Evolutionary conservation across 2,113 vertebrate species (phyloP).

Genomic region (Sapayoa aenigma): DNA sequence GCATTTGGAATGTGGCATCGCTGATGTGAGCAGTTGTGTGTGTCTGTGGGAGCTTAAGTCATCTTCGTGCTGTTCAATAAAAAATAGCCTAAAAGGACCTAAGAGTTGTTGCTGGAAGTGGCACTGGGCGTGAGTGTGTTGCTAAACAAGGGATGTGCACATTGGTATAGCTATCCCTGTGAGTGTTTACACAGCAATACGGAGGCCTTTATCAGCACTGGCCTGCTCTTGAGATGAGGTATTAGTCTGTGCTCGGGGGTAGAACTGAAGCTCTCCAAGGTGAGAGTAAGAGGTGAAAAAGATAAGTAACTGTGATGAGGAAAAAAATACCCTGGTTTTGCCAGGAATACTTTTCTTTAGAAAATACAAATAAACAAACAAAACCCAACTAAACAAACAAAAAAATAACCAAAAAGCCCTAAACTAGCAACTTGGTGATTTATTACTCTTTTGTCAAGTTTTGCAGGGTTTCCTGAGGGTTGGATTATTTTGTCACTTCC

Average conservation of each 20-base stretch:
- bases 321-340: too few relatives aligned
- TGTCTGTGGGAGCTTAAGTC: not conserved
- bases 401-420: too few relatives aligned
- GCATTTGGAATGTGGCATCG: not conserved
- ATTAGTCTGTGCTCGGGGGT: not conserved
- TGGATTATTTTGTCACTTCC: not conserved
- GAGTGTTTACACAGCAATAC: not conserved
- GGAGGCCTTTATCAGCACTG: not conserved
- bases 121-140: not conserved
- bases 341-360: too few relatives aligned
- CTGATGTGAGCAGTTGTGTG: fast-evolving
- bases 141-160: not conserved
- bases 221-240: not conserved
- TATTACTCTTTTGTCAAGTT: not conserved
- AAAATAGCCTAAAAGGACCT: not conserved
- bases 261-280: not conserved
- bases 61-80: not conserved
- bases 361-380: not conserved
- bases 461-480: not conserved
- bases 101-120: not conserved
- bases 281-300: not conserved
- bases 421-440: not conserved
- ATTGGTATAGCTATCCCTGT: not conserved
- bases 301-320: not conserved
- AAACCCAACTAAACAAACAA: not conserved